Base-by-base conservation (phyloP, 2,888 invertebrate genomes). In the Melinopterus prodromus region DNA sequence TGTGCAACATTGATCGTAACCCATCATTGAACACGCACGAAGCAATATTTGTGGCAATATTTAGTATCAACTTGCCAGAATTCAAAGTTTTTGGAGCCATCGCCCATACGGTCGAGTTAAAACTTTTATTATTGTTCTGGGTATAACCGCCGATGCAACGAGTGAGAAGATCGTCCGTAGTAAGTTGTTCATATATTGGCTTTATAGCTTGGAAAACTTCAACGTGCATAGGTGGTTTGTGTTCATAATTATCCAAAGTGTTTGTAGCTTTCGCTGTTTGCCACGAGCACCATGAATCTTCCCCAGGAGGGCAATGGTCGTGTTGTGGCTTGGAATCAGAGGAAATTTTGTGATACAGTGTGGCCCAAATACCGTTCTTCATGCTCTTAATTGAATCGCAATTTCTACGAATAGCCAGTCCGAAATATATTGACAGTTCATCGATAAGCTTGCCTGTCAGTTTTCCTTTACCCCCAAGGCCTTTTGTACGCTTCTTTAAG, bases 361-460 rank as follows among this genome's bases (percentile, higher is more conserved):
- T 83, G 78, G 83, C 83, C 82, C 72, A 72, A 69, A 84, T 81
- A 16, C 72, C 83, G 38, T 81, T 83, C 71, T 78, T 83, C 83
- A 83, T 84, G 35, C 82, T 79, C 78, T 81, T 79, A 15, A 83
- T 78, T 26, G 78, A 80, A 80, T 81, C 70, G 37, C 77, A 26
- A 80, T 82, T 70, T 76, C 80, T 38, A 53, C 80, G 70, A 26
- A 81, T 81, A 5, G 78, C 79, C 74, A 81, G 77, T 38, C 81
- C 81, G 74, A 81, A 81, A 76, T 80, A 81, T 76, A n/a, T 79
- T 37, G 81, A 74, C 35, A 77, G 26, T 77, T 81, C 74, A 53
- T 78, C 36, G 77, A 81, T 80, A 69, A 81, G 16, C 35, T 76
- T 69, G n/a, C 16, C 77, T 38, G 77, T 53, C 26, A 77, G 69